These are phyloP conservation scores for Manacus vitellinus DNA, from an alignment of 2,113 vertebrate genomes.

Conservation along the genomic window DNA sequence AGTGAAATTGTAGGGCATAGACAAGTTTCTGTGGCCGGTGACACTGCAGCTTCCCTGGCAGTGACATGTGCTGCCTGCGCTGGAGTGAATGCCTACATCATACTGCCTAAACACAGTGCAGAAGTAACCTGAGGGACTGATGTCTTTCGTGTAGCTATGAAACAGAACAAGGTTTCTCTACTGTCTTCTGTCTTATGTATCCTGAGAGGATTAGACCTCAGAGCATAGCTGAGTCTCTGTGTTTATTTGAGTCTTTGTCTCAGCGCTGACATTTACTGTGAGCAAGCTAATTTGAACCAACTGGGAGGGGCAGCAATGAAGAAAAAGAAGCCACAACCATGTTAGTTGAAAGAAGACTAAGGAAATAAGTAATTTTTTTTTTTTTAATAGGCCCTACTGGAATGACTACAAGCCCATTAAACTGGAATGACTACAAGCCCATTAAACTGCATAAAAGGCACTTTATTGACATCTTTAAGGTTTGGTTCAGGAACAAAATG, in stretches of 20 bases:
- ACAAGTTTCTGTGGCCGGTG: background rate
- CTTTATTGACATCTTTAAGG: conserved; percentile 23
- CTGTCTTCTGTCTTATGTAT: background rate
- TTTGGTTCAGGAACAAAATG: conserved; percentile 8
- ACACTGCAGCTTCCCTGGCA: background rate
- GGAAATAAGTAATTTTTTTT: background rate
- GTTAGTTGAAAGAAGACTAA: background rate
- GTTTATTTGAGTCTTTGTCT: conserved; percentile 4
- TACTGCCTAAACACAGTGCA: rapidly evolving
- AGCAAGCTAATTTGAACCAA: conserved; percentile 5
- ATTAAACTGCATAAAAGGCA: background rate
- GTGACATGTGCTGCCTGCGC: rapidly evolving
- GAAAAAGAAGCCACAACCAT: background rate
- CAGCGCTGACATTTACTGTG: background rate
- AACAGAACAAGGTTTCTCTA: background rate
- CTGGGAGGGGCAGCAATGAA: background rate
- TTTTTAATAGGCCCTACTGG: background rate
- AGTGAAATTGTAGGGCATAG: background rate
- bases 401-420: conserved; percentile 15
- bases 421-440: background rate
- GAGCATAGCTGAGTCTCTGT: background rate
- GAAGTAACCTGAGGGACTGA: background rate
- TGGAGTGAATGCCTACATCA: rapidly evolving
- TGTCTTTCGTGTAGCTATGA: conserved; percentile 9
- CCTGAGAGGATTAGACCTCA: background rate